phyloP scores from a whole-genome alignment of 2,113 vertebrate species.

The Craseonycteris thonglongyai region DNA sequence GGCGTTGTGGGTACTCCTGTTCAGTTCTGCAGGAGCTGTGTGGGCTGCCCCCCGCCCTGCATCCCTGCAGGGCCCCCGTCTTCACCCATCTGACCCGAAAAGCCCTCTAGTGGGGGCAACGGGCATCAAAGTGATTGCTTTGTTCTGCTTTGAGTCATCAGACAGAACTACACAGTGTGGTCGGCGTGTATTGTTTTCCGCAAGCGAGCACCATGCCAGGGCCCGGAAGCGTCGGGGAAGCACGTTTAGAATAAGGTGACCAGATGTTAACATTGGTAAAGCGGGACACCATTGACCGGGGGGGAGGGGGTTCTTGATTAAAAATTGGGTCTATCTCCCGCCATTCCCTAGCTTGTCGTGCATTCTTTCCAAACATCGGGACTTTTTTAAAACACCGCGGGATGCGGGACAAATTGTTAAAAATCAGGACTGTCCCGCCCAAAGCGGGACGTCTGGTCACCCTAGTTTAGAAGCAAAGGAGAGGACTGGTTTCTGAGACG shows the following conservation, averaged over 20 bases:
- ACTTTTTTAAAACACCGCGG: too few relatives aligned
- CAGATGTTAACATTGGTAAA: too few relatives aligned
- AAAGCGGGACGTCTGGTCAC: too few relatives aligned
- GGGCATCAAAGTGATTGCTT: background rate
- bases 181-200: background rate
- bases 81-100: background rate
- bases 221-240: background rate
- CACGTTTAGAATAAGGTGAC: background rate
- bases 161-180: background rate
- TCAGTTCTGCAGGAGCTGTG: background rate
- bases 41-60: too few relatives aligned
- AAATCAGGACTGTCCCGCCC: too few relatives aligned
- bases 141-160: background rate
- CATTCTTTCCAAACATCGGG: too few relatives aligned
- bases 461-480: background rate
- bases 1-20: background rate
- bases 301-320: too few relatives aligned
- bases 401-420: too few relatives aligned
- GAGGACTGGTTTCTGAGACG: background rate
- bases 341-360: too few relatives aligned
- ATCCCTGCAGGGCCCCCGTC: background rate
- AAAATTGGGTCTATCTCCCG: too few relatives aligned
- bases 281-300: too few relatives aligned
- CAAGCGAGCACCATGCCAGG: background rate
- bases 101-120: background rate